Conservation (phyloP, 2,888 invertebrate genomes). For the Phrixothrix hirtus region DNA sequence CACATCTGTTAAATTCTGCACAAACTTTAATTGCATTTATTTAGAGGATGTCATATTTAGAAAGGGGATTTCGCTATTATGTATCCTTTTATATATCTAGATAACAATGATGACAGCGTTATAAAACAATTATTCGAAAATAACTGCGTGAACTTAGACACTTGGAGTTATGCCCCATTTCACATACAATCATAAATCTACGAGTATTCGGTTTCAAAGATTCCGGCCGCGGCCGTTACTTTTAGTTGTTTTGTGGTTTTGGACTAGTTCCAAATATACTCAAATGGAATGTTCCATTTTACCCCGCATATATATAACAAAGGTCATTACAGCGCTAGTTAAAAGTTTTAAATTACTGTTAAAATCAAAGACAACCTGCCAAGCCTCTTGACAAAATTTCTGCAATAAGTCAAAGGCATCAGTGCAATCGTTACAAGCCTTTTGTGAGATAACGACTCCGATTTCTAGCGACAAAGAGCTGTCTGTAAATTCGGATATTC, state of each 20-base stretch:
- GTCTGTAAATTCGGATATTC: slow-evolving; percentile 13
- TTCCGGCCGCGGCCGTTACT: slow-evolving; percentile 35
- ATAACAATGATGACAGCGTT: not conserved
- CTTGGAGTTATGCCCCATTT: slow-evolving; percentile 39
- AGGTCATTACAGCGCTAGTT: not conserved
- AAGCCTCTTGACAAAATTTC: not conserved
- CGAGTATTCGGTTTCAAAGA: slow-evolving; percentile 22
- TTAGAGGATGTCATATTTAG: too few species aligned
- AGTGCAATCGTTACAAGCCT: slow-evolving; percentile 1
- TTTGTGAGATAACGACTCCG: slow-evolving; percentile 12
- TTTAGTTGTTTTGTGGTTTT: slow-evolving; percentile 36
- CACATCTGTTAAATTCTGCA: too few species aligned
- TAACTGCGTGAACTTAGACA: slow-evolving; percentile 30
- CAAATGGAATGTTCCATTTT: slow-evolving; percentile 13
- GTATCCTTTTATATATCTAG: too few species aligned
- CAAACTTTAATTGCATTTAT: too few species aligned
- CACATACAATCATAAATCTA: slow-evolving; percentile 37
- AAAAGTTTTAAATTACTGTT: slow-evolving; percentile 3
- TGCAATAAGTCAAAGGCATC: not conserved
- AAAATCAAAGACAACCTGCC: not conserved
- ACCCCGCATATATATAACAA: slow-evolving; percentile 1
- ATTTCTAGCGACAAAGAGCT: slow-evolving; percentile 8
- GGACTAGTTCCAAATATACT: slow-evolving; percentile 36
- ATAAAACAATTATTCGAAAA: slow-evolving; percentile 27
- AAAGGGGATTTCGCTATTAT: too few species aligned